A percentile compares a stretch with the other conserved stretches of the same genome.
These are phyloP conservation scores for Xestia rhomboidea DNA, from an alignment of 2,888 invertebrate genomes.

Conservation along the genomic window DNA sequence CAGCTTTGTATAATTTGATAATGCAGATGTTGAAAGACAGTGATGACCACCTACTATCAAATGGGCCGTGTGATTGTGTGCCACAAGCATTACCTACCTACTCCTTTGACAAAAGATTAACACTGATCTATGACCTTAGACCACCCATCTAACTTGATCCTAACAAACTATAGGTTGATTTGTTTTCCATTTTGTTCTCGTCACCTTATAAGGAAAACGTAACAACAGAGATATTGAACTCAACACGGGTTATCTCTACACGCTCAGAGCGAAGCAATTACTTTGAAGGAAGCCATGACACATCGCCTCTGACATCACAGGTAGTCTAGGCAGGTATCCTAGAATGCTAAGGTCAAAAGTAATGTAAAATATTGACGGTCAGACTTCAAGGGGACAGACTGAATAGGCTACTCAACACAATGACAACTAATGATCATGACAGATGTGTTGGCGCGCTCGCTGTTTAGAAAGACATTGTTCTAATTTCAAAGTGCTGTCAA, in stretches of 20 bases:
- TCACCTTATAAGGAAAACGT: slow-evolving; percentile 23
- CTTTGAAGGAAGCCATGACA: slow-evolving; percentile 23
- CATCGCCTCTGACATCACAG: slow-evolving; percentile 32
- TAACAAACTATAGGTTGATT: slow-evolving; percentile 1
- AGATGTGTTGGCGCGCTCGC: background rate
- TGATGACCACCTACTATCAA: background rate
- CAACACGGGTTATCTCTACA: slow-evolving; percentile 21
- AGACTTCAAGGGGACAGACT: background rate
- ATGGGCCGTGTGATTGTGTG: background rate
- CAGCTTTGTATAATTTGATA: background rate
- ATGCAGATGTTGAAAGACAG: background rate
- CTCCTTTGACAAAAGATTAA: slow-evolving; percentile 1
- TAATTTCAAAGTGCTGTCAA: slow-evolving; percentile 20
- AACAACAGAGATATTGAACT: slow-evolving; percentile 17
- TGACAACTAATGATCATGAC: background rate
- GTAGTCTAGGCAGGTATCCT: slow-evolving; percentile 8
- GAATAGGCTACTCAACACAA: background rate
- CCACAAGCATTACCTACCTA: background rate
- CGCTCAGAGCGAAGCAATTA: slow-evolving; percentile 12
- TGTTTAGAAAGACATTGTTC: slow-evolving; percentile 5
- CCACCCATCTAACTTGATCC: background rate
- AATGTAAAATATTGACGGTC: background rate
- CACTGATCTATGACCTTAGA: background rate
- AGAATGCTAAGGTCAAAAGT: slow-evolving; percentile 15
- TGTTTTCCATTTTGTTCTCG: slow-evolving; percentile 4